Evolutionary conservation across 2,888 invertebrate genomes (phyloP).

Genomic region (Hedya salicella): DNA sequence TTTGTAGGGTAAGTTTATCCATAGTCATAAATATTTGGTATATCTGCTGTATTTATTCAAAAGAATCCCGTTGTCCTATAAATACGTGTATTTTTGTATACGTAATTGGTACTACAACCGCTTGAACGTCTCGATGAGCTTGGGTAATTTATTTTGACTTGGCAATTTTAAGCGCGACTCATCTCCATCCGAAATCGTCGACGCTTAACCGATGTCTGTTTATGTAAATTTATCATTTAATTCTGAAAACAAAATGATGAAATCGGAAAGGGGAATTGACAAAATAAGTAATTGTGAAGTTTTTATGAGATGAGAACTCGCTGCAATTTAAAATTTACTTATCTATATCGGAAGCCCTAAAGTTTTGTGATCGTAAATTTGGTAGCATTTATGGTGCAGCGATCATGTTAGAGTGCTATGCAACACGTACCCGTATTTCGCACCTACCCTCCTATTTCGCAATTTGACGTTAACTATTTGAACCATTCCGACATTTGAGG

Average conservation of each 20-base stretch:
- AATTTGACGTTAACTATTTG: too few species aligned
- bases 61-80: background rate
- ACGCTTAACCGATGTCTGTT: conserved; percentile 13
- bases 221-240: conserved; percentile 20
- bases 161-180: conserved; percentile 18
- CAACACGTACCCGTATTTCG: too few species aligned
- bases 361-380: too few species aligned
- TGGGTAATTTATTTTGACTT: conserved; percentile 34
- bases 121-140: conserved; percentile 19
- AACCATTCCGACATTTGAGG: too few species aligned
- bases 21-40: background rate
- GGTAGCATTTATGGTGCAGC: too few species aligned
- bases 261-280: background rate
- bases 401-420: too few species aligned
- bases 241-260: background rate
- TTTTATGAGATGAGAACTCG: background rate
- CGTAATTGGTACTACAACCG: conserved; percentile 28
- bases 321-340: too few species aligned
- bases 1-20: background rate
- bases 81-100: conserved; percentile 9
- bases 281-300: background rate
- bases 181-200: conserved; percentile 17
- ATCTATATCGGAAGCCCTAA: too few species aligned
- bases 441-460: too few species aligned
- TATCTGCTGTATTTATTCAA: conserved; percentile 7